Evolutionary conservation across 1,140 invertebrate genomes (phyloP), one percentile per base, ranked within the genome.

Genomic region (Achatina immaculata): DNA sequence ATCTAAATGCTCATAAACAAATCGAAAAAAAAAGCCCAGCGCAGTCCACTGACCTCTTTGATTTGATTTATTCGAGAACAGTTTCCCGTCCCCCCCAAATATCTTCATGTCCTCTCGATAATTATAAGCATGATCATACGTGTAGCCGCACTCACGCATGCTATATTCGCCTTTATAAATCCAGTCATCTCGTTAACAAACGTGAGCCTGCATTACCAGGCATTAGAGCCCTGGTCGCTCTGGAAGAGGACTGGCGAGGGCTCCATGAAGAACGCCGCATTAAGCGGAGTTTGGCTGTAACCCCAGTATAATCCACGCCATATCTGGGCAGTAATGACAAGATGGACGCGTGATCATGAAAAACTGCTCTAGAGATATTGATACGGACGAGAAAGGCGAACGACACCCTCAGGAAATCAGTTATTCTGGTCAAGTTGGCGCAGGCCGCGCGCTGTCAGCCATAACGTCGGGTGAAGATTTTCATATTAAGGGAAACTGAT

Each of bases 261-360:
- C 58, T 34, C 58, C 9, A 3, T 28, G n/a, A 31, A 62, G 6
- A 62, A 34, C n/a, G 28, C 28, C 68, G 68, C 68, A 45, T 62
- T 71, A 42, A 71, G 40, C 68, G 68, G 68, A 40, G 42, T 71
- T 71, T 71, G 68, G 68, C 68, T 34, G 68, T 71, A 40, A 45
- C 38, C 19, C 68, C 68, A 45, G 68, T 40, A 71, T 71, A 45
- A 71, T 71, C 68, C 38, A 45, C n/a, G 68, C 38, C 68, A 71
- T 71, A 71, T 71, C 68, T 71, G 68, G 38, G 38, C 42, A 40
- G 68, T 71, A 71, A 71, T 71, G 68, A 71, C 68, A 71, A 71
- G 68, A 71, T 71, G 68, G 68, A 21, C 38, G 68, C 38, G 68
- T 40, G 68, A 40, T 71, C 68, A 71, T 71, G 68, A 71, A 71